Base-by-base conservation (phyloP, 30 jellyfish, hydroid and myxozoan genomes). In the Aurelia sp. region DNA sequence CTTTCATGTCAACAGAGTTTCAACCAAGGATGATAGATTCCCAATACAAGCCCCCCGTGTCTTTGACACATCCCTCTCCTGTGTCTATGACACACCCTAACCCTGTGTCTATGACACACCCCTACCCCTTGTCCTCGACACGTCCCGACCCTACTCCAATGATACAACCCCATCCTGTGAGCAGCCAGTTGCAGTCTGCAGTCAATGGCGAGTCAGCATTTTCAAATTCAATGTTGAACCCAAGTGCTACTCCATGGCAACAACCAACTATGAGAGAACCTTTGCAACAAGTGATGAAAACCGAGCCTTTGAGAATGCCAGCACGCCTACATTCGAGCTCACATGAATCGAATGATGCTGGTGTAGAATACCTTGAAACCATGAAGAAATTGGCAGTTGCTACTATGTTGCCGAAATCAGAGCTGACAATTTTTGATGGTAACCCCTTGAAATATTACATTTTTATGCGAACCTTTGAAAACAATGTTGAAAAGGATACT, bases 171-270 rank as follows among this genome's bases (percentile, higher is more conserved):
- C 19, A 65, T 15, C 51, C 76, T 65, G 76, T 65, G 76, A 65
- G 76, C 76, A 65, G 76, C 51, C 76, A 65, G 51, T 21, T 31
- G 76, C 76, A 21, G 51, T 13, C 51, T 65, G 76, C 18, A 65
- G 76, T 31, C 30, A 55, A 65, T 65, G 76, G 76, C 51, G 4
- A 65, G 55, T 31, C 7, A 65, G 51, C 55, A 65, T 3, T 19
- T 16, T 55, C 44, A 55, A 19, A 31, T 4, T 65, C 76, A 19
- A 31, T 21, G 18, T 4, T 65, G 76, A 65, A 31, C 51, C 7
- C 76, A 2, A 47, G 3, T 65, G 76, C 76, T 65, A 4, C 30
- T 65, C 76, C 76, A 65, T 65, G 76, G 47, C 47, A 65, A 27
- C 33, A 64, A 27, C 33, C 1, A 27, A 27, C 33, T 27, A 27